Percentiles rank a stretch among this genome's conserved stretches.
phyloP scores from a whole-genome alignment of 1,140 invertebrate genomes.

The Charaxes varanes region DNA sequence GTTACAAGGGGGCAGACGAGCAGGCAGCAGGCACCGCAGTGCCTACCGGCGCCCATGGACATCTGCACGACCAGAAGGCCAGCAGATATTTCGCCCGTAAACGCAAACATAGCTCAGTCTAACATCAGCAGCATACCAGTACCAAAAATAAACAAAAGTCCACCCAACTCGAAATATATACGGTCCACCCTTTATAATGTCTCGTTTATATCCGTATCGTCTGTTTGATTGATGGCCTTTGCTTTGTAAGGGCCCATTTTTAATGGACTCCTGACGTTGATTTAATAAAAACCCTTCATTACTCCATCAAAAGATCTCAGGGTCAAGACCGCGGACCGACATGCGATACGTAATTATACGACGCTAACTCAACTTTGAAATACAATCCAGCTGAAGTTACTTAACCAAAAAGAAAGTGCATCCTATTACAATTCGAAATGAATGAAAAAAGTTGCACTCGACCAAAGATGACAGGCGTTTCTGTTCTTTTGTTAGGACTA shows the following conservation, averaged over 20 bases:
- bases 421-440: slow-evolving; percentile 11
- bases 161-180: slow-evolving; percentile 22
- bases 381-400: slow-evolving; percentile 12
- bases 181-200: slow-evolving; percentile 33
- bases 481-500: slow-evolving; percentile 31
- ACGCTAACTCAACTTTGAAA: slow-evolving; percentile 18
- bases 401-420: slow-evolving; percentile 16
- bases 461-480: slow-evolving; percentile 16
- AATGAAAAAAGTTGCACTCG: slow-evolving; percentile 13
- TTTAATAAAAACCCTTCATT: slow-evolving; percentile 72
- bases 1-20: no score
- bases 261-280: slow-evolving; percentile 69
- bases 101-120: no score
- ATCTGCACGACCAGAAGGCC: no score
- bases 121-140: no score
- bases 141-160: slow-evolving; percentile 14
- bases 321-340: slow-evolving; percentile 35
- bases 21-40: no score
- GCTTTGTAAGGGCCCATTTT: slow-evolving; percentile 39
- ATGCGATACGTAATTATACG: slow-evolving; percentile 48
- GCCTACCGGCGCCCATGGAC: no score
- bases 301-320: slow-evolving; percentile 47
- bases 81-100: no score
- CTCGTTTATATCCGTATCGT: slow-evolving; percentile 45
- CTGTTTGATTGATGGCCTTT: slow-evolving; percentile 53